Percentiles rank a stretch among this genome's conserved stretches.
Evolutionary conservation across 2,888 invertebrate genomes (phyloP).

Genomic region (Temnothorax rugatulus): DNA sequence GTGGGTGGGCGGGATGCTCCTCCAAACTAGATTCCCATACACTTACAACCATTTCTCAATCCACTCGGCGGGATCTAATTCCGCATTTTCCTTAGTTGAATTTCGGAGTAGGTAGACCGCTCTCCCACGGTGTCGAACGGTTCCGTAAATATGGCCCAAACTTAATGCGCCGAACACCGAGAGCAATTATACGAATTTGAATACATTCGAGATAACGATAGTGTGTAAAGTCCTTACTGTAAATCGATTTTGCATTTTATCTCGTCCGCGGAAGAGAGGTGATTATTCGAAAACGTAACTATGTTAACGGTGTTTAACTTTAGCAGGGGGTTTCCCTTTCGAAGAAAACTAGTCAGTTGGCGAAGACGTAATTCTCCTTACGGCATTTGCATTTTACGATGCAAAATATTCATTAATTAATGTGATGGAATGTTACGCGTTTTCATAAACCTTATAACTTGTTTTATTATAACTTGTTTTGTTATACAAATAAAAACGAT

Average conservation of each 20-base stretch:
- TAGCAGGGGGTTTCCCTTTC: too few relatives aligned
- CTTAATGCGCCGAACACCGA: slow-evolving; percentile 18
- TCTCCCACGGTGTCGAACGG: slow-evolving; percentile 18
- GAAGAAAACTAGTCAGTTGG: not conserved
- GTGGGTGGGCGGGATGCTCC: slow-evolving; percentile 62
- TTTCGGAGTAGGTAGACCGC: slow-evolving; percentile 18
- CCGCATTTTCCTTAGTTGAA: slow-evolving; percentile 38
- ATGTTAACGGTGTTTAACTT: slow-evolving; percentile 16
- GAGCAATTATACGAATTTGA: slow-evolving; percentile 43
- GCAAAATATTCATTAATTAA: slow-evolving; percentile 13
- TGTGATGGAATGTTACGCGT: not conserved
- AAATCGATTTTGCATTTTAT: slow-evolving; percentile 44
- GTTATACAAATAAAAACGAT: not conserved
- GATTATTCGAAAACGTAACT: slow-evolving; percentile 28
- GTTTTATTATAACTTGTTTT: not conserved
- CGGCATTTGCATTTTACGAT: slow-evolving; percentile 1
- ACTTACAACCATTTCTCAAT: slow-evolving; percentile 47
- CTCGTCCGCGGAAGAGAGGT: not conserved
- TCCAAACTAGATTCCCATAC: slow-evolving; percentile 60
- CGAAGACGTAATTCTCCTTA: not conserved
- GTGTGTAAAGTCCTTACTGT: slow-evolving; percentile 21
- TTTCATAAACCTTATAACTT: not conserved
- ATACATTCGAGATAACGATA: slow-evolving; percentile 17
- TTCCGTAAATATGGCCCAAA: slow-evolving; percentile 30
- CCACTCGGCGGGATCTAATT: slow-evolving; percentile 1